Evolutionary conservation across 2,888 invertebrate species (phyloP).

Genomic region (Drosophila mimetica): DNA sequence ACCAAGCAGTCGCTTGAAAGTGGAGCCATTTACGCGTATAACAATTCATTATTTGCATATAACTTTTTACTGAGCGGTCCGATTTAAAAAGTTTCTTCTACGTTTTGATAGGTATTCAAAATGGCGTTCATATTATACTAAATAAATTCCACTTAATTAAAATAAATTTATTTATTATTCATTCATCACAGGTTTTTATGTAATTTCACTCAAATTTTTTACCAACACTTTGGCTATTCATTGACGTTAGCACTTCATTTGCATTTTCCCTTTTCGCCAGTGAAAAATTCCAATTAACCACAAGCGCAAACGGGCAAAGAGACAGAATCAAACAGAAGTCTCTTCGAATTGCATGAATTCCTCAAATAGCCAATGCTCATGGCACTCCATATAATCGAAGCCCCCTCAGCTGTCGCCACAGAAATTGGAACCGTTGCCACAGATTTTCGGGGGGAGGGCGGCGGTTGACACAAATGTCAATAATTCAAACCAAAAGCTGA

Average conservation of each 20-base stretch:
- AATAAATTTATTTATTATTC: too few relatives aligned
- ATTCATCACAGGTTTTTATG: too few relatives aligned
- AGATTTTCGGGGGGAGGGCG: constrained; percentile 52
- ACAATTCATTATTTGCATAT: too few relatives aligned
- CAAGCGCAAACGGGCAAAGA: constrained; percentile 17
- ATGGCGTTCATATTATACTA: too few relatives aligned
- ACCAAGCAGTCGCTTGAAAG: too few relatives aligned
- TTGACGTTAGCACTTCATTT: constrained; percentile 16
- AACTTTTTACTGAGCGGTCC: too few relatives aligned
- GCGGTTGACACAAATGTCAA: constrained; percentile 75
- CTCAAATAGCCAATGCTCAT: constrained; percentile 46
- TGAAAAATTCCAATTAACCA: constrained; percentile 16
- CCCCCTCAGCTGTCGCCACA: constrained; percentile 41
- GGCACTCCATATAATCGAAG: constrained; percentile 40
- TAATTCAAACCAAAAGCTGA: constrained; percentile 58
- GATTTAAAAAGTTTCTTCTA: too few relatives aligned
- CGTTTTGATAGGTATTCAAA: too few relatives aligned
- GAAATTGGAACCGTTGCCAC: constrained; percentile 61
- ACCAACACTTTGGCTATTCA: constrained; percentile 9
- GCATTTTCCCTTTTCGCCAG: background rate
- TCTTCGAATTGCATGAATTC: constrained; percentile 61
- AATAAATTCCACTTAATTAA: background rate
- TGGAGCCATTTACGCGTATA: too few relatives aligned
- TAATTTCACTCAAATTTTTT: too few relatives aligned
- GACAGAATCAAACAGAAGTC: constrained; percentile 34